Conservation (phyloP, 92 coral and sea anemone species). For the Micromussa lordhowensis region DNA sequence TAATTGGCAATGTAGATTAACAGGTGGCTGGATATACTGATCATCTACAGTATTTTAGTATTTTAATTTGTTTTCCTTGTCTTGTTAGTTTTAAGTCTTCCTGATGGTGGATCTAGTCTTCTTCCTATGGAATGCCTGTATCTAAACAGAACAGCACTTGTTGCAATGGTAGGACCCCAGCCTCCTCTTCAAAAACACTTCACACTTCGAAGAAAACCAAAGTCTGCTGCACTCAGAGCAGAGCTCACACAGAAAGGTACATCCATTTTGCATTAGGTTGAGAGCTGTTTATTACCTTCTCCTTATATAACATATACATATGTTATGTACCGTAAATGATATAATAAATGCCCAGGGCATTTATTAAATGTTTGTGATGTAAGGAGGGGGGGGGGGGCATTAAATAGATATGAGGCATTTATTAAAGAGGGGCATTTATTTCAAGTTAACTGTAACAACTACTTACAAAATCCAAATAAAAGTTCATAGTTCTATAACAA, state of each 20-base stretch:
- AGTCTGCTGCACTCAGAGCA: conserved; percentile 96
- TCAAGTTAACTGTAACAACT: too few species aligned
- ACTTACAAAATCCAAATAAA: too few species aligned
- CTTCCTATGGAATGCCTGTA: conserved; percentile 94
- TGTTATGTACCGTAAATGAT: too few species aligned
- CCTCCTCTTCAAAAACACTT: conserved; percentile 93
- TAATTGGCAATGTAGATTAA: too few species aligned
- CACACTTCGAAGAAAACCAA: conserved; percentile 95
- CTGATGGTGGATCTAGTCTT: conserved; percentile 74
- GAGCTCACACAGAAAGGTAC: conserved; percentile 96
- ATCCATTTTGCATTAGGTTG: background rate
- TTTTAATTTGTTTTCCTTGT: background rate
- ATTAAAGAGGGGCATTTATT: too few species aligned
- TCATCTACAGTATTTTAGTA: background rate
- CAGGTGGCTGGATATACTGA: background rate
- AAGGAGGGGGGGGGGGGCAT: too few species aligned
- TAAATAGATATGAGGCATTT: too few species aligned
- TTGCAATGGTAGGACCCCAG: conserved; percentile 88
- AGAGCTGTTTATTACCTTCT: background rate
- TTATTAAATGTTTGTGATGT: too few species aligned
- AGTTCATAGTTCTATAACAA: too few species aligned
- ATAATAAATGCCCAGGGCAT: too few species aligned
- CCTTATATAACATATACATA: too few species aligned
- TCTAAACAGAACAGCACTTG: conserved; percentile 86
- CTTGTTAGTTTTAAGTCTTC: conserved; percentile 55